Base-by-base conservation (phyloP, 1,140 invertebrate species). In the Lethocerus indicus region DNA sequence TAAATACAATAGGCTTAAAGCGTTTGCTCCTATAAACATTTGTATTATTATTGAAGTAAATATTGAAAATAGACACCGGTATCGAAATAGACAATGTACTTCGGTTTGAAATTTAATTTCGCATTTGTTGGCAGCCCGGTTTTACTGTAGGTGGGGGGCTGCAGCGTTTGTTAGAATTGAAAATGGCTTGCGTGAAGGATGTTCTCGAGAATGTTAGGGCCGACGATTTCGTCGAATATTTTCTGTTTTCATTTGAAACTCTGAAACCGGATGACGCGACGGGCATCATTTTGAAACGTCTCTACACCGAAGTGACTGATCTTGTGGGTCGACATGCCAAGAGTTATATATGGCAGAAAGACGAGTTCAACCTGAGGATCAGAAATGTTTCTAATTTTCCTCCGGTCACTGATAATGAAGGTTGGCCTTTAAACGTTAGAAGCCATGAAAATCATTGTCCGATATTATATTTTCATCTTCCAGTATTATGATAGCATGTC, bases 151-250 rank as follows among this genome's bases (percentile, higher is more conserved):
- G n/a, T n/a, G n/a, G n/a, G n/a, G n/a, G n/a, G n/a, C n/a, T n/a
- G n/a, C n/a, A n/a, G n/a, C n/a, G n/a, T n/a, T n/a, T n/a, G n/a
- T n/a, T n/a, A n/a, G n/a, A n/a, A 32, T 39, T 18, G 16, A 39
- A 9, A 29, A 54, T 52, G 55, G 51, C 48, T 39, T 37, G 39
- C 25, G 41, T 39, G 29, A 53, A 44, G 39, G 47, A 48, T 52
- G 54, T 61, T 49, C 59, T 73, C 35, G 67, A 74, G 58, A 66
- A 64, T 36, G 68, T 73, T 12, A 63, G 70, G 24, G 75, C 73
- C 53, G 78, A 82, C 45, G 79, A 82, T 61, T 73, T 71, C 47
- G 65, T 83, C 13, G 78, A 82, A 60, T 81, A 79, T 63, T 82
- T 71, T 56, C 54, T 83, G 27, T 83, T 81, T 61, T 72, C 75